phyloP scores from a whole-genome alignment of 2,113 vertebrate genomes.

The Orycteropus afer region DNA sequence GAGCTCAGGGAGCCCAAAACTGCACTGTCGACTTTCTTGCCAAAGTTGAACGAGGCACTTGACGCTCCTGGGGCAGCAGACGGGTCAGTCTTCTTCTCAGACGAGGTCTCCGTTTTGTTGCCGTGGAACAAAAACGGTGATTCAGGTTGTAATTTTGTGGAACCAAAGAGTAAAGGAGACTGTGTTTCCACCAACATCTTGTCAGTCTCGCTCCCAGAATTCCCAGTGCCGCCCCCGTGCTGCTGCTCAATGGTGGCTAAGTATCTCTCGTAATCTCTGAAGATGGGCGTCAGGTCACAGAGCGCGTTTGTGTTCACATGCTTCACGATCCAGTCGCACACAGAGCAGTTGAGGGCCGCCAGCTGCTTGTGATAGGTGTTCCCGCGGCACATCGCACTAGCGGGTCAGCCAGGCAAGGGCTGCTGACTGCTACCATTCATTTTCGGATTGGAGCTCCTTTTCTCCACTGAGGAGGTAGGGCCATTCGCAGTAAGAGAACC shows the following conservation, averaged over 20 bases:
- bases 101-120: conserved; percentile 77
- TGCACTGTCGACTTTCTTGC: conserved; percentile 89
- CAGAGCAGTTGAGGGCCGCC: conserved; percentile 94
- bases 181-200: conserved; percentile 18
- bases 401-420: conserved; percentile 68
- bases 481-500: conserved; percentile 87
- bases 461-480: conserved; percentile 74
- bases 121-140: conserved; percentile 84
- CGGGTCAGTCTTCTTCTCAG: conserved; percentile 68
- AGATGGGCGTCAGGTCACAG: conserved; percentile 97
- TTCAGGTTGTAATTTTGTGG: conserved; percentile 70
- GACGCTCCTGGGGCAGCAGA: conserved; percentile 24
- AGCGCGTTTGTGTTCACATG: conserved; percentile 95
- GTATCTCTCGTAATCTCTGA: conserved; percentile 95
- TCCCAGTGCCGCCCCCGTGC: conserved; percentile 77
- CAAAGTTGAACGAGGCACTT: conserved; percentile 89
- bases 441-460: conserved; percentile 77
- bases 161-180: conserved; percentile 55
- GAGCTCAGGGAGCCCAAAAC: conserved; percentile 84
- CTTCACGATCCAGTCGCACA: conserved; percentile 97
- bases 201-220: conserved; percentile 64
- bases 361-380: conserved; percentile 93
- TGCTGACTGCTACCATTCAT: conserved; percentile 85
- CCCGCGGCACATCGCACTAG: not conserved
- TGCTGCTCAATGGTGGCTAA: conserved; percentile 92